These are phyloP conservation scores for Oligia latruncula DNA, from an alignment of 2,888 invertebrate species.

Conservation along the genomic window DNA sequence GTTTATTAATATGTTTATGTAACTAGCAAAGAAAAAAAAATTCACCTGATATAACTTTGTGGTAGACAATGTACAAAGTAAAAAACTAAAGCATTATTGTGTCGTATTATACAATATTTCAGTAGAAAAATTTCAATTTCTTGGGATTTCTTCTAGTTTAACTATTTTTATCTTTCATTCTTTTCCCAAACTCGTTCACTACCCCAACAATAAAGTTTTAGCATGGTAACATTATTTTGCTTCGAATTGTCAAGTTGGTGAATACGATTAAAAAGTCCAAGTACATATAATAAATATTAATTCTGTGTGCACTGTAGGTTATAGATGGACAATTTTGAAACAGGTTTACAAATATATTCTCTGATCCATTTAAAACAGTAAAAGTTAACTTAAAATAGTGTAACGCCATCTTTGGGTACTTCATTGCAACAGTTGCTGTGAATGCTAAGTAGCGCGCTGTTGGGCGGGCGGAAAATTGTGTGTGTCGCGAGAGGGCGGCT, in stretches of 20 bases:
- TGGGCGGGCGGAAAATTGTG: slow-evolving; percentile 65
- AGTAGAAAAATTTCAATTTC: background rate
- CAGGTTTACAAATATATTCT: background rate
- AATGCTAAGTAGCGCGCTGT: slow-evolving; percentile 17
- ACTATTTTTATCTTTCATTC: background rate
- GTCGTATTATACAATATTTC: background rate
- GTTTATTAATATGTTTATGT: no score
- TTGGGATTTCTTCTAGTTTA: background rate
- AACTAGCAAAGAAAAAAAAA: no score
- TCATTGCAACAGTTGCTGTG: slow-evolving; percentile 24
- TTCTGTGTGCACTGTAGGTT: background rate
- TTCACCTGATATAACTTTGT: no score
- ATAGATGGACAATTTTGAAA: background rate
- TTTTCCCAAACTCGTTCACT: background rate
- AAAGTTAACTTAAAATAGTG: background rate
- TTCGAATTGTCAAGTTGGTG: background rate
- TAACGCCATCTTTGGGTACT: slow-evolving; percentile 55
- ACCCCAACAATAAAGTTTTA: background rate
- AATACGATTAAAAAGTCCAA: background rate
- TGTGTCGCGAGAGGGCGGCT: slow-evolving; percentile 73
- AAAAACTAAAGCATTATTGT: no score
- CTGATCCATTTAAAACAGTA: background rate
- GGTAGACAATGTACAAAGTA: no score
- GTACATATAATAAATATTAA: background rate
- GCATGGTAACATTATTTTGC: background rate